phyloP scores from a whole-genome alignment of 2,888 invertebrate genomes.

The Nemurella pictetii region DNA sequence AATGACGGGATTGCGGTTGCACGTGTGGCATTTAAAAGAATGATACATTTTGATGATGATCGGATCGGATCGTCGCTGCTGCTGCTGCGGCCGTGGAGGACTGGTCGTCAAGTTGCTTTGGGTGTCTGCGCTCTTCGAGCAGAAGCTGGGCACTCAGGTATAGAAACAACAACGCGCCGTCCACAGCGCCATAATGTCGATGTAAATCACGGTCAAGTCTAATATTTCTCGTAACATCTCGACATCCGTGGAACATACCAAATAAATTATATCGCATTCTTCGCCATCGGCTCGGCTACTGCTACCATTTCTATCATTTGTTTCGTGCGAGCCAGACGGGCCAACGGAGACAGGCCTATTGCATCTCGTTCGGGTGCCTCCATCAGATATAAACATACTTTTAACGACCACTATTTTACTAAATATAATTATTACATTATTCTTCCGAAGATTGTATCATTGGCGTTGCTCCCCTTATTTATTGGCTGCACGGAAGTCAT shows the following conservation, averaged over 20 bases:
- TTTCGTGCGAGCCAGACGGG: neutral
- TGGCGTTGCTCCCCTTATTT: conserved; percentile 1
- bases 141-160: conserved; percentile 24
- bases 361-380: conserved; percentile 6
- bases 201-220: conserved; percentile 9
- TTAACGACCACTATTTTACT: conserved; percentile 26
- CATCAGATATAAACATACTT: conserved; percentile 29
- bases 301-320: neutral
- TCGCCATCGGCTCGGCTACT: conserved; percentile 3
- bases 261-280: conserved; percentile 25
- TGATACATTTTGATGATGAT: neutral
- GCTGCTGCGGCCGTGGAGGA: neutral
- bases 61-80: neutral
- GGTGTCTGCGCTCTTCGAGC: neutral
- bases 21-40: neutral
- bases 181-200: neutral
- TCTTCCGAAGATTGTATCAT: conserved; percentile 21
- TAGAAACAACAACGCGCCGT: neutral
- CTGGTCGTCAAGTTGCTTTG: neutral
- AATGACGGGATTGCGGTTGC: neutral
- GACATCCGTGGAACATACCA: neutral
- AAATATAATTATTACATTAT: conserved; percentile 29
- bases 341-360: neutral
- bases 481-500: conserved; percentile 30
- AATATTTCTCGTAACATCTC: conserved; percentile 18